These are phyloP conservation scores for Palythoa heliodiscus DNA, from an alignment of 92 coral and sea anemone genomes.

Conservation along the genomic window DNA sequence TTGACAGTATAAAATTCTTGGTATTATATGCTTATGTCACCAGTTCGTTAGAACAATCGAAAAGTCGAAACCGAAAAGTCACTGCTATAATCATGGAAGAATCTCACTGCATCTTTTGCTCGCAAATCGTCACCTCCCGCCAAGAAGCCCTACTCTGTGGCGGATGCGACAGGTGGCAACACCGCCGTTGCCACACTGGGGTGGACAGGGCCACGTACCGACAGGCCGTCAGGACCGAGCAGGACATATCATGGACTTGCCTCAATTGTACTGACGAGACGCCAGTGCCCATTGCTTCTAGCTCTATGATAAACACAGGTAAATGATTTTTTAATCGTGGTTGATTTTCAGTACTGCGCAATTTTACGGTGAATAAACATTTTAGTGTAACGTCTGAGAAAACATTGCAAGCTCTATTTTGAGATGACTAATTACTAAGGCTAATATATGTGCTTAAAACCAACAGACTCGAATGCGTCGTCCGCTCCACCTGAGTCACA, in stretches of 20 bases:
- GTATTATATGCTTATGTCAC: background rate
- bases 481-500: background rate
- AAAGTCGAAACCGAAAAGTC: background rate
- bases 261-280: background rate
- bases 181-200: conserved; percentile 9
- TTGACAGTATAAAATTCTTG: background rate
- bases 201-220: background rate
- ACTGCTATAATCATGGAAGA: background rate
- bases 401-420: no score
- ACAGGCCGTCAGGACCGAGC: conserved; percentile 41
- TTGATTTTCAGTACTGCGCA: no score
- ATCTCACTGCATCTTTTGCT: background rate
- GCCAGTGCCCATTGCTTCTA: conserved; percentile 17
- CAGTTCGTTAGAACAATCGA: conserved; percentile 17
- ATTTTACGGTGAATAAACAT: no score
- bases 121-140: background rate
- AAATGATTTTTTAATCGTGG: no score
- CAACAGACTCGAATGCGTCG: no score
- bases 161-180: conserved; percentile 3
- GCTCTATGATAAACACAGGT: background rate
- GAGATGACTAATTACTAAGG: no score
- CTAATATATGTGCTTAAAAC: no score
- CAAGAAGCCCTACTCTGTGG: conserved; percentile 12
- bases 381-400: no score
- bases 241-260: conserved; percentile 37